phyloP scores from a whole-genome alignment of 2,888 invertebrate species.

The Cataglyphis altisquamis region DNA sequence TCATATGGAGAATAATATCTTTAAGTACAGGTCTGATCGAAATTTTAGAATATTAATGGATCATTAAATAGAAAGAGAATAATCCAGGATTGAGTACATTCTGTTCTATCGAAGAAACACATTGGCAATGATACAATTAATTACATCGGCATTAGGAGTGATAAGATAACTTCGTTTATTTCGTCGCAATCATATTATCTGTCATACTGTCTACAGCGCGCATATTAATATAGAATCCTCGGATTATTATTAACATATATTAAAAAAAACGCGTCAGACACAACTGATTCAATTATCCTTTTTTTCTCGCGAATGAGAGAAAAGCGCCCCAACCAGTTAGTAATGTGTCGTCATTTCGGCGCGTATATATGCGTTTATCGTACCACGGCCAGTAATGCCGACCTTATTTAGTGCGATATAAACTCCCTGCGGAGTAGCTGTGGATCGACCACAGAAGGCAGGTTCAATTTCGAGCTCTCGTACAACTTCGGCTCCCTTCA shows the following conservation, averaged over 20 bases:
- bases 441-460: conserved; percentile 47
- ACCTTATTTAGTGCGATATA: conserved; percentile 58
- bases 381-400: conserved; percentile 27
- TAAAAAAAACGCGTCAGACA: conserved; percentile 53
- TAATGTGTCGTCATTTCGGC: conserved; percentile 3
- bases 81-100: neutral
- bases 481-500: neutral
- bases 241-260: conserved; percentile 62
- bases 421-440: conserved; percentile 56
- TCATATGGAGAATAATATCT: neutral
- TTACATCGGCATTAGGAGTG: neutral
- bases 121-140: neutral
- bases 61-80: neutral
- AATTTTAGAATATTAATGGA: neutral
- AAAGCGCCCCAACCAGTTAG: neutral
- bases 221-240: conserved; percentile 25
- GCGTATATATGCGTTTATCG: conserved; percentile 17
- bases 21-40: neutral
- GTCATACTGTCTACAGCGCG: neutral
- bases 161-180: conserved; percentile 11
- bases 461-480: neutral
- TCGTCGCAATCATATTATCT: neutral
- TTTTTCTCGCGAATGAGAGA: conserved; percentile 42
- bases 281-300: conserved; percentile 68
- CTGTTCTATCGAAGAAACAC: neutral